phyloP scores from a whole-genome alignment of 2,888 invertebrate genomes.

The Acleris literana region DNA sequence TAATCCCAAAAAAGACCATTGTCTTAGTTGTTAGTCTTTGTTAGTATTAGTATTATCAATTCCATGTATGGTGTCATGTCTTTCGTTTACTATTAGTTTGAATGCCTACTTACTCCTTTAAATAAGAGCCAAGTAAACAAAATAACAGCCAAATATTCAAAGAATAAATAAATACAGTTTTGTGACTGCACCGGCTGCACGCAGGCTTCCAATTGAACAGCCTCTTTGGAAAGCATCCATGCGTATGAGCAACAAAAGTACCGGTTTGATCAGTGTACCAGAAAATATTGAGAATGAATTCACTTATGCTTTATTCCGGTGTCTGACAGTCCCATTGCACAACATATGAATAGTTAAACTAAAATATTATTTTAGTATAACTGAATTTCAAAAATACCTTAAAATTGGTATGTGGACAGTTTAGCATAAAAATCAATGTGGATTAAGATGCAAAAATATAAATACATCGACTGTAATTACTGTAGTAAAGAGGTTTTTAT shows the following conservation, averaged over 20 bases:
- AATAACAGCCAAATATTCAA: background rate
- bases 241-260: slow-evolving; percentile 33
- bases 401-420: too few relatives aligned
- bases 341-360: background rate
- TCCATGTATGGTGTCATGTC: too few relatives aligned
- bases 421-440: too few relatives aligned
- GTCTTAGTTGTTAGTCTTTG: too few relatives aligned
- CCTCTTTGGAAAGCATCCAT: slow-evolving; percentile 31
- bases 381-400: too few relatives aligned
- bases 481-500: too few relatives aligned
- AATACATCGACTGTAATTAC: too few relatives aligned
- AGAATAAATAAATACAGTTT: slow-evolving; percentile 14
- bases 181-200: slow-evolving; percentile 23
- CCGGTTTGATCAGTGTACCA: slow-evolving; percentile 23
- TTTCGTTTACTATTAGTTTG: too few relatives aligned
- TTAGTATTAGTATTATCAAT: too few relatives aligned
- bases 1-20: too few relatives aligned
- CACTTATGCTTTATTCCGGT: slow-evolving; percentile 7
- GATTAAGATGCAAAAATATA: too few relatives aligned
- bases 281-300: slow-evolving; percentile 28
- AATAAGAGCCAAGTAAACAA: background rate
- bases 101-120: background rate
- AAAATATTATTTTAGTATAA: too few relatives aligned
- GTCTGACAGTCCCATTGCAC: background rate
- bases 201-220: slow-evolving; percentile 30